phyloP scores from a whole-genome alignment of 1,140 invertebrate species.

The Sarcophaga bullata region DNA sequence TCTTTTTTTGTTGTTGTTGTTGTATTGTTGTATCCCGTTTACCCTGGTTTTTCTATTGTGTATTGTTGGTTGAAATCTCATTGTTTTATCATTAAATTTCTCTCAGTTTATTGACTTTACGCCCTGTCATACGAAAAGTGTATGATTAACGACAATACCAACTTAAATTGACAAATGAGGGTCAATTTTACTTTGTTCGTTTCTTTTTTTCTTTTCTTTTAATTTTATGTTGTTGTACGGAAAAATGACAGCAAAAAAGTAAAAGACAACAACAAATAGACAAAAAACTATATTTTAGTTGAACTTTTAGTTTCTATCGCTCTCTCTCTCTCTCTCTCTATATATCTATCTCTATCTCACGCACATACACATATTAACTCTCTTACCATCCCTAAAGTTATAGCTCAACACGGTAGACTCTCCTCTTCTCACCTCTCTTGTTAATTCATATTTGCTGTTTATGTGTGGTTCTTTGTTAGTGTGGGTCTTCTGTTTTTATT shows the following conservation, averaged over 20 bases:
- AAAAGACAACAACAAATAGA: constrained; percentile 25
- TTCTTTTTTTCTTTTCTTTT: neutral
- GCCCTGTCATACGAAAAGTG: constrained; percentile 11
- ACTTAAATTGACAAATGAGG: constrained; percentile 40
- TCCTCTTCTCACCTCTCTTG: neutral
- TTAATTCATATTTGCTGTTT: neutral
- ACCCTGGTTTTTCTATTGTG: too few relatives aligned
- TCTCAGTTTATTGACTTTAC: constrained; percentile 7
- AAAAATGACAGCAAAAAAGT: constrained; percentile 6
- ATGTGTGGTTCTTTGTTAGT: neutral
- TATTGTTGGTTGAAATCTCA: neutral
- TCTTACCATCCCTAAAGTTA: neutral
- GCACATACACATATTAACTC: neutral
- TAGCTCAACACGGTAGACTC: neutral
- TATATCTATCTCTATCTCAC: too few relatives aligned
- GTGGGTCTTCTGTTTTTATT: neutral
- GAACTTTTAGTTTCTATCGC: constrained; percentile 6
- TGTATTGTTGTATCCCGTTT: neutral
- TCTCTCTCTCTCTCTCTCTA: too few relatives aligned
- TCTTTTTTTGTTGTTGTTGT: neutral
- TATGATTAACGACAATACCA: constrained; percentile 39
- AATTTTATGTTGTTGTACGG: neutral
- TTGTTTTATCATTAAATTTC: constrained; percentile 16
- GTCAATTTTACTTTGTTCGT: constrained; percentile 1
- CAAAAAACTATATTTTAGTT: constrained; percentile 26